Evolutionary conservation across 2,113 vertebrate genomes (phyloP), one percentile per base, ranked within the genome.

Genomic region (Cepphus grylle): DNA sequence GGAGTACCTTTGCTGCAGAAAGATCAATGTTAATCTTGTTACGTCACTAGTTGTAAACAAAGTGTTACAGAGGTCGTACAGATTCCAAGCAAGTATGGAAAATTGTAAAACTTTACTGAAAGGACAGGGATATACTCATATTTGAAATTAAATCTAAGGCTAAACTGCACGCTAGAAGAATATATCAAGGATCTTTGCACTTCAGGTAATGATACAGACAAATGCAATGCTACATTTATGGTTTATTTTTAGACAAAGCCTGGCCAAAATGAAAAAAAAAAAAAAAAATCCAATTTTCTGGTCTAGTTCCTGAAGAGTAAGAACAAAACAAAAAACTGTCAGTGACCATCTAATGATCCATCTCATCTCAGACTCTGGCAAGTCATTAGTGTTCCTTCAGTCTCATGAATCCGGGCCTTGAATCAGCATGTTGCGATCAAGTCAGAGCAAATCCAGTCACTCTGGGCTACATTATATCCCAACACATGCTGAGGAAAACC

Each of bases 61-160:
- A 36, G 66, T 40, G 55, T 78, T 91, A 86, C 62, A 94, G 88
- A 93, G 71, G 85, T 81, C 15, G 0, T 56, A 86, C 3, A 74
- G 85, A 67, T 80, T 96, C 81, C 90, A 72, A 94, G 70, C 19
- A 43, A 96, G 76, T 73, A 40, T 1, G 13, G 56, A 94, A 95
- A 93, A 91, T 20, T 58, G 59, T 38, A 90, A 83, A 95, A 90
- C 71, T 94, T 85, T 27, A 58, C 80, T 85, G 61, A 76, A 93
- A 95, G 50, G 61, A 79, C 47, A 86, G 49, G 14, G 18, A 34
- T 61, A 66, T 55, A 56, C 36, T 96, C 73, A 63, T 61, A 87
- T 92, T 94, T 82, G 67, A 94, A 97, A 94, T 80, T 55, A 95
- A 96, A 88, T 84, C 65, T 72, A 81, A 91, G 69, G 59, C 34